Conservation (phyloP, 2,113 vertebrate species). For the Alces alces region DNA sequence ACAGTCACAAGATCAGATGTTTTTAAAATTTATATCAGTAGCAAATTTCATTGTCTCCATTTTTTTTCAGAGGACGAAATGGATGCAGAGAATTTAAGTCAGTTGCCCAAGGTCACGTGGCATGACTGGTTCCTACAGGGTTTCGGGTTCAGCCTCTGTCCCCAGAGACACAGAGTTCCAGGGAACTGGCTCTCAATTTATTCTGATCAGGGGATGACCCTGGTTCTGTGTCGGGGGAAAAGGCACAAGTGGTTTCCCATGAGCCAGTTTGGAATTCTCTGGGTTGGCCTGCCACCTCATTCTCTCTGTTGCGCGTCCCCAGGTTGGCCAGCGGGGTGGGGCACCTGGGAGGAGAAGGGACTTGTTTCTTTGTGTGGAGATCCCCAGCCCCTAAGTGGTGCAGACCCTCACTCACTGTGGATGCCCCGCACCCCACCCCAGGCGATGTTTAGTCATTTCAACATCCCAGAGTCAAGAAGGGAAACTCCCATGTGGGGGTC, state of each 20-base stretch:
- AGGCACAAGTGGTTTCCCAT: fast-evolving
- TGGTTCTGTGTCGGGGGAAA: fast-evolving
- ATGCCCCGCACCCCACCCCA: fast-evolving
- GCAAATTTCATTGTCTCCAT: background rate
- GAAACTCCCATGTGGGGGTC: background rate
- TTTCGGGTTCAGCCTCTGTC: background rate
- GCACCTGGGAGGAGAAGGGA: background rate
- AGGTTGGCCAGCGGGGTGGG: background rate
- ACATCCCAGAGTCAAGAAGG: background rate
- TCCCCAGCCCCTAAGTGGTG: fast-evolving
- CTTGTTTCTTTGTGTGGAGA: fast-evolving
- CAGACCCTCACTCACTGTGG: fast-evolving
- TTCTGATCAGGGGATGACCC: background rate
- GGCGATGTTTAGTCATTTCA: background rate
- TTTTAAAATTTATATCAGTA: background rate
- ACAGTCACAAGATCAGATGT: too few species aligned
- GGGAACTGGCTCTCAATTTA: background rate
- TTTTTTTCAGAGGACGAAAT: background rate
- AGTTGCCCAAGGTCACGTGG: background rate
- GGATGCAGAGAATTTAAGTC: background rate
- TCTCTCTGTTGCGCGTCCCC: background rate
- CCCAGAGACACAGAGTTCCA: background rate
- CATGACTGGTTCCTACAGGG: background rate
- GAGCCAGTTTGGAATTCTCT: background rate
- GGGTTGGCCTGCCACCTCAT: fast-evolving